Conservation (phyloP, 2,888 invertebrate genomes). For the Ceriagrion tenellum region DNA sequence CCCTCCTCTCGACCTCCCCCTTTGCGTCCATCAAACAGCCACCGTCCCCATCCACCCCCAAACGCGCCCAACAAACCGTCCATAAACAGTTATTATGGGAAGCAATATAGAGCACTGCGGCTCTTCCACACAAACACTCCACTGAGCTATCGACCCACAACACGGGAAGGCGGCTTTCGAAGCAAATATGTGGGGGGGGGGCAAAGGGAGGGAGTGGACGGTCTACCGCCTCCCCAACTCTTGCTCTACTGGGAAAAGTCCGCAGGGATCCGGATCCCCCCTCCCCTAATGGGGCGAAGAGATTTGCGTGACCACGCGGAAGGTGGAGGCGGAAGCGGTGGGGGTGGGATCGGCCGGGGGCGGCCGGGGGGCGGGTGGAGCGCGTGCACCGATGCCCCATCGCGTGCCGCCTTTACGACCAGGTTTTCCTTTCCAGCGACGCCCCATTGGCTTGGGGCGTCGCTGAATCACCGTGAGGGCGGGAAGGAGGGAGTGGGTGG, state of each 20-base stretch:
- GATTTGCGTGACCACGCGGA: background rate
- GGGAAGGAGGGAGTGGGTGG: background rate
- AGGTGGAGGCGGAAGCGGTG: background rate
- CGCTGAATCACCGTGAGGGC: background rate
- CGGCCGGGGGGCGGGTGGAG: background rate
- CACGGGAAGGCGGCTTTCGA: background rate
- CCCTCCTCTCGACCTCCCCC: too few species aligned
- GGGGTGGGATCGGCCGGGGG: too few species aligned
- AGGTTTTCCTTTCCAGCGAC: background rate
- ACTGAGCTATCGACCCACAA: background rate
- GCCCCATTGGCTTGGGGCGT: background rate
- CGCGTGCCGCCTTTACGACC: background rate
- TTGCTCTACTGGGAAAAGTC: too few species aligned
- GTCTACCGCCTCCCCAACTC: too few species aligned
- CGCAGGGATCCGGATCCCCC: background rate
- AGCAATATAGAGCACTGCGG: constrained; percentile 16
- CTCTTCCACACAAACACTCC: background rate
- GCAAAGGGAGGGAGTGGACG: too few species aligned
- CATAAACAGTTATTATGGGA: constrained; percentile 20
- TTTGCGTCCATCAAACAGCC: too few species aligned
- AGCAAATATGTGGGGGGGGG: background rate
- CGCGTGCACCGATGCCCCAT: background rate
- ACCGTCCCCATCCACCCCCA: too few species aligned
- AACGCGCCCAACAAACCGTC: background rate
- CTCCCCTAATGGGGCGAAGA: background rate